phyloP scores from a whole-genome alignment of 35 echinoderm and acorn worm species.

The Amphiura filiformis region DNA sequence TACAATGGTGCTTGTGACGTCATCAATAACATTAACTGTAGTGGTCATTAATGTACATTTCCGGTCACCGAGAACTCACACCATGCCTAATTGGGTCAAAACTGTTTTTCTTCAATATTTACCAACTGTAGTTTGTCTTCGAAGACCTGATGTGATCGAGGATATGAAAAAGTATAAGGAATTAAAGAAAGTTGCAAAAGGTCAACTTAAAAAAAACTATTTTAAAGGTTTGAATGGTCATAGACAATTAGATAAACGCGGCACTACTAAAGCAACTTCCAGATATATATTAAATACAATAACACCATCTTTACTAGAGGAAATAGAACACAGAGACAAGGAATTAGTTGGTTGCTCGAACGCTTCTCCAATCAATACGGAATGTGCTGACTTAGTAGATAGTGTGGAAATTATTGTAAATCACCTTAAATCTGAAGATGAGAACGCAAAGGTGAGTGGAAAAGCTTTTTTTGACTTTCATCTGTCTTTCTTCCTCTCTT shows the following conservation, averaged over 20 bases:
- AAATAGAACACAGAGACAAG: constrained; percentile 73
- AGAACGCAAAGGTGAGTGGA: constrained; percentile 72
- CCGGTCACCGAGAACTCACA: constrained; percentile 70
- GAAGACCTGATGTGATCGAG: constrained; percentile 35
- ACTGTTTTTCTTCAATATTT: constrained; percentile 64
- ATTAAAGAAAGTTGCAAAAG: constrained; percentile 56
- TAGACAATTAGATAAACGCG: neutral
- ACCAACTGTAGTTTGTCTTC: constrained; percentile 59
- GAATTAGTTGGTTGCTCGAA: constrained; percentile 41
- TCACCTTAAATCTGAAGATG: constrained; percentile 71
- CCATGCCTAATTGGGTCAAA: constrained; percentile 71
- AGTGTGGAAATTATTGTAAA: constrained; percentile 76
- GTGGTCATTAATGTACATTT: constrained; percentile 94
- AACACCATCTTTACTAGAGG: constrained; percentile 89
- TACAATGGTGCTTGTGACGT: constrained; percentile 95
- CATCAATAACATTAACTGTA: constrained; percentile 87
- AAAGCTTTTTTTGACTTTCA: too few species aligned
- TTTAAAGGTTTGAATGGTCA: neutral
- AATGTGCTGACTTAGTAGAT: constrained; percentile 73
- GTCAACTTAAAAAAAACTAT: neutral
- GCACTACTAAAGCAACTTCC: neutral
- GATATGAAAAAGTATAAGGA: constrained; percentile 53
- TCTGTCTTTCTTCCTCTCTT: too few species aligned
- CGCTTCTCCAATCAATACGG: constrained; percentile 40
- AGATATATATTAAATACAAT: constrained; percentile 94